Conservation (phyloP, 1,140 invertebrate genomes). For the Lepidotrigona ventralis region DNA sequence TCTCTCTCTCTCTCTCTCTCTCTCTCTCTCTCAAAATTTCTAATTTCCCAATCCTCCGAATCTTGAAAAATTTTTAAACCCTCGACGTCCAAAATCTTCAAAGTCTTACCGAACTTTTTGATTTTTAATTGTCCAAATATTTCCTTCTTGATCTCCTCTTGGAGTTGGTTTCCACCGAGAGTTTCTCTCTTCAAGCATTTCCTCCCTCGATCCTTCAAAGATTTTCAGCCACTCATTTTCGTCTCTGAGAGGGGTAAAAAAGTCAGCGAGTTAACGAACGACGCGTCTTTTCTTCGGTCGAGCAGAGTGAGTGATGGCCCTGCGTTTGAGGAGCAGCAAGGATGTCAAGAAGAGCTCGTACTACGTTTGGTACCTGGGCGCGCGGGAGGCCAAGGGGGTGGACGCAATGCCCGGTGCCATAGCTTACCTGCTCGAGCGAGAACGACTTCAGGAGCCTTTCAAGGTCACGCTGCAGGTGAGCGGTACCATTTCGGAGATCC, state of each 20-base stretch:
- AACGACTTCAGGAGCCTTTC: conserved; percentile 92
- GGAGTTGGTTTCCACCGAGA: background rate
- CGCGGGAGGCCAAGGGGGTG: conserved; percentile 93
- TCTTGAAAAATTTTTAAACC: background rate
- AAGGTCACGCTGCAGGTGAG: conserved; percentile 90
- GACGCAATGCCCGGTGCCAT: conserved; percentile 90
- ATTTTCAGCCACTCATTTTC: background rate
- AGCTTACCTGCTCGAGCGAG: conserved; percentile 89
- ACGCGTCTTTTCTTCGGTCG: conserved; percentile 23
- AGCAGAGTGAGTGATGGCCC: conserved; percentile 76
- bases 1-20: no score
- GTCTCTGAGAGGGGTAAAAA: background rate
- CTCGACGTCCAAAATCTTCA: no score
- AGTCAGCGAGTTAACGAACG: background rate
- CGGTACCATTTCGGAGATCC: conserved; percentile 61
- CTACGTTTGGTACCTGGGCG: conserved; percentile 98
- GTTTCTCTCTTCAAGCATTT: background rate
- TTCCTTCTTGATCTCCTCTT: no score
- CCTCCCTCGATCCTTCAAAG: background rate
- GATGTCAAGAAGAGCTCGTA: conserved; percentile 97
- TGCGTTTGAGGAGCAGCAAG: conserved; percentile 85
- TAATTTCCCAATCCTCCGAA: background rate
- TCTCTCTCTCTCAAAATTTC: background rate
- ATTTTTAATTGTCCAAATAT: no score
- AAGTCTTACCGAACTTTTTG: no score